phyloP scores from a whole-genome alignment of 2,888 invertebrate species.

The Xylocampa areola region DNA sequence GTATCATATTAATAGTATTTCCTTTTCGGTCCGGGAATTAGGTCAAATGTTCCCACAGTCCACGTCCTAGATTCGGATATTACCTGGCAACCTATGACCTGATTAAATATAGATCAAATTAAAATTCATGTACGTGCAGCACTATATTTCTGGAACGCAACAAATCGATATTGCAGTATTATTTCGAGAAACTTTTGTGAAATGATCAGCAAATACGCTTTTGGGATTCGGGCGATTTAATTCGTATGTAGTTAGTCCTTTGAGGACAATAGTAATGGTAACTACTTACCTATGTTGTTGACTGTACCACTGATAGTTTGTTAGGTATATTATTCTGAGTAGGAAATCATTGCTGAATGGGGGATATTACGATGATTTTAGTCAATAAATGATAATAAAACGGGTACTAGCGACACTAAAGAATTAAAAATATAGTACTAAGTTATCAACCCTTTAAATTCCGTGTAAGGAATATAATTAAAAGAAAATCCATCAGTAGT shows the following conservation, averaged over 20 bases:
- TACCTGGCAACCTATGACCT: slow-evolving; percentile 46
- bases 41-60: slow-evolving; percentile 45
- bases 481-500: too few relatives aligned
- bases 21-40: slow-evolving; percentile 32
- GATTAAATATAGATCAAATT: slow-evolving; percentile 39
- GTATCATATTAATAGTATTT: slow-evolving; percentile 39
- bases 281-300: too few relatives aligned
- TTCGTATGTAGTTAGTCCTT: background rate
- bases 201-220: background rate
- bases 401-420: too few relatives aligned
- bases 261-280: too few relatives aligned
- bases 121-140: slow-evolving; percentile 11
- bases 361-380: too few relatives aligned
- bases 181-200: background rate
- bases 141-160: background rate
- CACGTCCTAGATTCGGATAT: slow-evolving; percentile 38
- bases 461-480: too few relatives aligned
- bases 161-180: slow-evolving; percentile 19
- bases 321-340: too few relatives aligned
- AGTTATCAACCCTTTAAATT: too few relatives aligned
- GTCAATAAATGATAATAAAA: too few relatives aligned
- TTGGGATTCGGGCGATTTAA: background rate
- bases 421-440: too few relatives aligned
- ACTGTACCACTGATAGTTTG: too few relatives aligned
- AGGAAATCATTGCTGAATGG: too few relatives aligned